Evolutionary conservation across 2,797 vertebrate genomes (phyloP).

Genomic region (Dromococcyx pavoninus): DNA sequence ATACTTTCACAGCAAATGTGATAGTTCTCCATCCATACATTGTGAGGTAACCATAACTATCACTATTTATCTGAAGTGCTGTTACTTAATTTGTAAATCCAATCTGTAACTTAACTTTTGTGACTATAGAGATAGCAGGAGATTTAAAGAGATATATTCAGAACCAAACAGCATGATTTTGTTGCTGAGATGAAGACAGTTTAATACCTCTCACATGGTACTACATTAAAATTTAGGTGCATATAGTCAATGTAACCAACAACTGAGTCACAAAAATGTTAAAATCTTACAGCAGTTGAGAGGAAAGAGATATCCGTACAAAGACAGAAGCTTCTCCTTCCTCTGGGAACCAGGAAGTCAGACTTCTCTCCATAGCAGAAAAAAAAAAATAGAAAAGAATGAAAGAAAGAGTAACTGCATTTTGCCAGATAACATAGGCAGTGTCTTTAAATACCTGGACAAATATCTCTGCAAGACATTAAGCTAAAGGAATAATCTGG

Average conservation of each 20-base stretch:
- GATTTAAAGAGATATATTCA: not conserved
- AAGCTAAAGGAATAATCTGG: not conserved
- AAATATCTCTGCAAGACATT: not conserved
- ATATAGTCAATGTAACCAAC: not conserved
- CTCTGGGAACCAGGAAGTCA: not conserved
- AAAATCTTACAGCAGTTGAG: not conserved
- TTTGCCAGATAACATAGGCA: not conserved
- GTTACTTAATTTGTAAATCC: not conserved
- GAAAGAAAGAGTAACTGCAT: not conserved
- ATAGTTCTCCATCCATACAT: not conserved
- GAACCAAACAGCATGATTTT: not conserved
- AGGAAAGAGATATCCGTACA: not conserved
- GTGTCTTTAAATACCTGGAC: not conserved
- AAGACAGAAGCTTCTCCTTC: not conserved
- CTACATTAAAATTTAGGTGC: not conserved
- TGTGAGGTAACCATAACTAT: not conserved
- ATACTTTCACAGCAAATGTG: not conserved
- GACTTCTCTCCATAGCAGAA: not conserved
- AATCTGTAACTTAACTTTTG: not conserved
- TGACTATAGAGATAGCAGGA: not conserved
- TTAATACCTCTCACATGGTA: not conserved
- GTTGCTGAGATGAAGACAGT: not conserved
- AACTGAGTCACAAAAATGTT: not conserved
- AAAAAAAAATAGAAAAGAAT: not conserved
- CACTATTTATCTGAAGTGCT: not conserved